Evolutionary conservation across 2,888 invertebrate genomes (phyloP).

Genomic region (Parnassius smintheus): DNA sequence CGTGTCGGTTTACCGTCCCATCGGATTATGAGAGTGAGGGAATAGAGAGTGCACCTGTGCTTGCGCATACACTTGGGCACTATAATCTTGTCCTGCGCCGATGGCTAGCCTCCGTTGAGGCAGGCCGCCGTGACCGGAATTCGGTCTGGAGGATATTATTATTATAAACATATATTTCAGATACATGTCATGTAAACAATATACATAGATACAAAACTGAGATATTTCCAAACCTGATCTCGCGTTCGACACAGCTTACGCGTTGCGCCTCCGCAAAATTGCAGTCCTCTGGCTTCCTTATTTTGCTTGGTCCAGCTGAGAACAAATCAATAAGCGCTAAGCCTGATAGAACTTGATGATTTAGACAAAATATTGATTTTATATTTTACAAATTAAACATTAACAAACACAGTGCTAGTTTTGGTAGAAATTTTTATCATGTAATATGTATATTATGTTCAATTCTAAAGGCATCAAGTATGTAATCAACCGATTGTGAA

Average conservation of each 20-base stretch:
- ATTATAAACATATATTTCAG: slow-evolving; percentile 26
- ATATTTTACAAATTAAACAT: not conserved
- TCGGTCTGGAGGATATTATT: no score
- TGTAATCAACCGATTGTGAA: no score
- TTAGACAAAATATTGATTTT: not conserved
- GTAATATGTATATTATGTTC: no score
- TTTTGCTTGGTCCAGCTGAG: slow-evolving; percentile 67
- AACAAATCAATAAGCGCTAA: slow-evolving; percentile 71
- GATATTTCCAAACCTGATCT: slow-evolving; percentile 62
- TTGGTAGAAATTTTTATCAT: not conserved
- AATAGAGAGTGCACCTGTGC: no score
- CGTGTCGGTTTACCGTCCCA: no score
- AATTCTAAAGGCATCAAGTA: no score
- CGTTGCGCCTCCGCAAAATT: slow-evolving; percentile 48
- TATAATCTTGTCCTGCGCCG: no score
- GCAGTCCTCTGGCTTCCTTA: slow-evolving; percentile 48
- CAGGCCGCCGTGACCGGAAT: no score
- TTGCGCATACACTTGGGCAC: no score
- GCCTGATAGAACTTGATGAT: slow-evolving; percentile 46
- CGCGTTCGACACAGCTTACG: slow-evolving; percentile 56
- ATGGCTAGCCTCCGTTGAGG: no score
- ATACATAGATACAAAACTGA: slow-evolving; percentile 43
- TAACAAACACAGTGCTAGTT: not conserved
- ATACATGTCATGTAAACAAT: slow-evolving; percentile 48
- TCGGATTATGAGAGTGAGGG: no score